Evolutionary conservation across 2,888 invertebrate species (phyloP), one percentile per base, ranked within the genome.

Genomic region (Stomorhina lunata): DNA sequence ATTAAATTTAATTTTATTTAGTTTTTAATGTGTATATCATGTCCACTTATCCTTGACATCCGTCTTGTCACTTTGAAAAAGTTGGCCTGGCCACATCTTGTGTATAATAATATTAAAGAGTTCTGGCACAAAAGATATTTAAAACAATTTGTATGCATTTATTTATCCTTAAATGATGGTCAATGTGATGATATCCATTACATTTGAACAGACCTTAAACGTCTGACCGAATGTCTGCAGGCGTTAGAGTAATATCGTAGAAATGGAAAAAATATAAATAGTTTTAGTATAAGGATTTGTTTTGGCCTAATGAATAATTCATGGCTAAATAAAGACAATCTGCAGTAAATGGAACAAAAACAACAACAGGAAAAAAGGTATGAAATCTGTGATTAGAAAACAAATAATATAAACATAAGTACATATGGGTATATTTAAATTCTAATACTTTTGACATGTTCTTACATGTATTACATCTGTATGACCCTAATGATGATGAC

Each of bases 191-290:
- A n/a, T n/a, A n/a, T 29, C 37, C n/a, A 63, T 63, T 66, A 37
- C 27, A 66, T 27, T 76, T 50, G n/a, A 17, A 15, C 59, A 78
- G 29, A 71, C 71, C 78, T 50, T 72, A 65, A 72, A 50, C 25
- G 79, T 72, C 79, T 48, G 78, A 72, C 78, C 48, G 65, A 71
- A 72, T 72, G 78, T 79, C 71, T 79, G 57, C 45, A 71, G 45
- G 37, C 34, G 17, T 27, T n/a, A 27, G n/a, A n/a, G n/a, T n/a
- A n/a, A n/a, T n/a, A n/a, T n/a, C n/a, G n/a, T n/a, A n/a, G 5
- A 25, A 17, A 37, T 17, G 12, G 27, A 48, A 17, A 34, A 4
- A 10, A 15, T 6, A n/a, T 7, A 27, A 2, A n/a, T 27, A 53
- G 4, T 17, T 34, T 25, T 37, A 59, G 25, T 50, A 45, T 37